These are phyloP conservation scores for Epinotia bilunana DNA, from an alignment of 2,888 invertebrate species.

Conservation along the genomic window DNA sequence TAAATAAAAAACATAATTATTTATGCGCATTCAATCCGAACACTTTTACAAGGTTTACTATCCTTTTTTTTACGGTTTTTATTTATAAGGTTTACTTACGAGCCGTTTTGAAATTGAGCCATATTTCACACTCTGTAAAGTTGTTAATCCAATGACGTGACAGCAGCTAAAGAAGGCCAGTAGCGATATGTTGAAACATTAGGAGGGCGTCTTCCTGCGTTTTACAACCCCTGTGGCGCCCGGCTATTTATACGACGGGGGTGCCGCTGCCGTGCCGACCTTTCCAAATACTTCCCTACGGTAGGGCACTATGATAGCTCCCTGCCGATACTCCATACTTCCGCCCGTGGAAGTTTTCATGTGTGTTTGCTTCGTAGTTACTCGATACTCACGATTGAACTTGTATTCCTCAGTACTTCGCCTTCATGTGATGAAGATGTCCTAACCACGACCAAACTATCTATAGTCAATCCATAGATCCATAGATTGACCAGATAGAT, in stretches of 20 bases:
- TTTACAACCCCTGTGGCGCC: constrained; percentile 70
- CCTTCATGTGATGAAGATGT: too few species aligned
- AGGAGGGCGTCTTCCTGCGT: constrained; percentile 64
- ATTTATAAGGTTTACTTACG: background rate
- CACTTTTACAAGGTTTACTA: background rate
- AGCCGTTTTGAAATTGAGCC: background rate
- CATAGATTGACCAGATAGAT: too few species aligned
- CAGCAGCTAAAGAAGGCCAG: constrained; percentile 7
- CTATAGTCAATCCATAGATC: too few species aligned
- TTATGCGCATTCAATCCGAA: background rate
- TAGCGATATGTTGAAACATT: constrained; percentile 75
- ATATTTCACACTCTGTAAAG: background rate
- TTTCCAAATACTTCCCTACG: constrained; percentile 71
- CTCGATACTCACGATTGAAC: too few species aligned
- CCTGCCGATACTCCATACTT: constrained; percentile 4
- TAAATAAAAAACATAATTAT: background rate
- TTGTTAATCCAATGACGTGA: background rate
- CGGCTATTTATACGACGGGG: constrained; percentile 57
- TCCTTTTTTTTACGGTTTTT: too few species aligned
- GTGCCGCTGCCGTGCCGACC: constrained; percentile 65
- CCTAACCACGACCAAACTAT: too few species aligned
- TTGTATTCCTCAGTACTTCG: background rate
- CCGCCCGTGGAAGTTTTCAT: background rate
- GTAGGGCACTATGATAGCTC: constrained; percentile 20
- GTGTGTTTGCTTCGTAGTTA: background rate